A percentile compares a stretch with the other conserved stretches of the same genome.
Evolutionary conservation across 2,888 invertebrate species (phyloP).

Genomic region (Ceriagrion tenellum): DNA sequence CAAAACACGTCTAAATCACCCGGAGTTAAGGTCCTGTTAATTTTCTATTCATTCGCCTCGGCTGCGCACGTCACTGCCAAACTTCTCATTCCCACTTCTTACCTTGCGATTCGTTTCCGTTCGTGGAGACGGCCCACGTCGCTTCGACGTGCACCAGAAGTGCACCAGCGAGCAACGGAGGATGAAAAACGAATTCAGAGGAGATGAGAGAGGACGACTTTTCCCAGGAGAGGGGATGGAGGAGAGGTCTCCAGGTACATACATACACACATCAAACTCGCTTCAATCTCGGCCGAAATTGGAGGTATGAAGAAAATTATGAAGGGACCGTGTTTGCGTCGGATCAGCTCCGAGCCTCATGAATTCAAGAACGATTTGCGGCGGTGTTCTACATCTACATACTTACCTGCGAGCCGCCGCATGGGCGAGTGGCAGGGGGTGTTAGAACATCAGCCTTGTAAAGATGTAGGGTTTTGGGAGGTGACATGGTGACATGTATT

Average conservation of each 20-base stretch:
- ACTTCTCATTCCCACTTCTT: neutral
- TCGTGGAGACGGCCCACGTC: neutral
- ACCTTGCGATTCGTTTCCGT: neutral
- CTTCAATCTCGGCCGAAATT: conserved; percentile 16
- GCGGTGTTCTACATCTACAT: too few species aligned
- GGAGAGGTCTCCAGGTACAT: neutral
- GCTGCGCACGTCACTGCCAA: neutral
- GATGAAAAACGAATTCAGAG: neutral
- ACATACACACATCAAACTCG: neutral
- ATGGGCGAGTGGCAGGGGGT: too few species aligned
- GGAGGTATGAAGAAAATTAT: neutral
- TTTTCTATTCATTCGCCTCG: neutral
- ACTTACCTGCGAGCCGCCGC: too few species aligned
- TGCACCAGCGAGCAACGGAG: neutral
- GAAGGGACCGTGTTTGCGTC: neutral
- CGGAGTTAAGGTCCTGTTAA: neutral
- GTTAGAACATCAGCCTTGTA: too few species aligned
- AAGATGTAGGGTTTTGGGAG: too few species aligned
- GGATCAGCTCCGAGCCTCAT: neutral
- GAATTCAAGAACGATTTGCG: neutral
- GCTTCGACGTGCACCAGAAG: neutral
- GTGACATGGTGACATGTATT: too few species aligned
- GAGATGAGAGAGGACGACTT: neutral
- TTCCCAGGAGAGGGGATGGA: neutral
- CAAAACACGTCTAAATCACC: neutral